phyloP scores from a whole-genome alignment of 2,888 invertebrate species.

The Orthonychiurus folsomi region DNA sequence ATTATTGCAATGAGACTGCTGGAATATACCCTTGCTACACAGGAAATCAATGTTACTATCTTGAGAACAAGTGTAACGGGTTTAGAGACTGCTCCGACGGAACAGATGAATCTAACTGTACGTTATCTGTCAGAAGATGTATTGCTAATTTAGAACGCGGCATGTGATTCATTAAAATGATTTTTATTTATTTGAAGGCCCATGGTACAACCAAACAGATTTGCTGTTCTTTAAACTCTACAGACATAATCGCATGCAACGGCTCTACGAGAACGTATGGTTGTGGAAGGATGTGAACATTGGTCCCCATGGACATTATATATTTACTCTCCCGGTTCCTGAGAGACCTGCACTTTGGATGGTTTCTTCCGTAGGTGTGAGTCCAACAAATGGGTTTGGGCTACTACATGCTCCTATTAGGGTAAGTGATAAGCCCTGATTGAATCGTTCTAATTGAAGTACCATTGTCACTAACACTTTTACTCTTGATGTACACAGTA shows the following conservation, averaged over 20 bases:
- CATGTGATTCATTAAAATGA: neutral
- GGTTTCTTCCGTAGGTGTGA: conserved; percentile 84
- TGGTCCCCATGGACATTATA: conserved; percentile 78
- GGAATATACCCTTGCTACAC: conserved; percentile 73
- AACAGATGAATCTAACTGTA: conserved; percentile 74
- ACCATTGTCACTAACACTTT: neutral
- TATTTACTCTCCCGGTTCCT: conserved; percentile 78
- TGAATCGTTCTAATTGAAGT: neutral
- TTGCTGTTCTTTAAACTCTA: conserved; percentile 66
- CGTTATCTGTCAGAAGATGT: conserved; percentile 38
- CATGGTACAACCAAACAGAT: conserved; percentile 57
- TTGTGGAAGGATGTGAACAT: conserved; percentile 90
- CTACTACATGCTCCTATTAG: conserved; percentile 70
- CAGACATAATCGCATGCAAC: conserved; percentile 76
- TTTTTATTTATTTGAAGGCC: conserved; percentile 46
- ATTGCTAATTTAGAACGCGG: neutral
- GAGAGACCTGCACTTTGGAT: conserved; percentile 82
- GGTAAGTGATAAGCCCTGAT: conserved; percentile 45
- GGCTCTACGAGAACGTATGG: conserved; percentile 92
- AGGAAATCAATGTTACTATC: conserved; percentile 64
- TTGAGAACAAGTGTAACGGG: conserved; percentile 69
- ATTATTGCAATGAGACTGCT: conserved; percentile 60
- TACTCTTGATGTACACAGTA: conserved; percentile 56
- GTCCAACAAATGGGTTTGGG: conserved; percentile 75
- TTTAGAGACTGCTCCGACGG: conserved; percentile 69